Evolutionary conservation across 2,888 invertebrate species (phyloP), one percentile per base, ranked within the genome.

Genomic region (Drosophila robusta): DNA sequence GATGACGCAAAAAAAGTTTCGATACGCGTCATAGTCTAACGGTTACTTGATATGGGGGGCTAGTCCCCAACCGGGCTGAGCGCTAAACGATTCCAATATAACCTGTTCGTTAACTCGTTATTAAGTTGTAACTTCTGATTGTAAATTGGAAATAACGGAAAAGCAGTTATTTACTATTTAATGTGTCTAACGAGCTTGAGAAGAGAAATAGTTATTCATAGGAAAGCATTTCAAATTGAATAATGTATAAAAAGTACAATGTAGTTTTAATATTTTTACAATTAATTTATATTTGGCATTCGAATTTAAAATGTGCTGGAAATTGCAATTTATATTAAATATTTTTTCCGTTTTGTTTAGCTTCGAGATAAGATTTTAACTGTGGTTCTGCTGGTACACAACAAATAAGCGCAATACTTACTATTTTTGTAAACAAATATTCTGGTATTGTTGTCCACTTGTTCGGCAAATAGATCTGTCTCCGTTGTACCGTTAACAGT

Each of bases 341-440:
- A n/a, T 8, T 0, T 32, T 32, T 3, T 9, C 0, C 1, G 11
- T 3, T 32, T 32, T 32, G 1, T 32, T 11, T 32, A 11, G 9
- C 11, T 32, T 3, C 11, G 3, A 32, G 11, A 32, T 32, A 32
- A 32, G 32, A 32, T 32, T n/a, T n/a, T 4, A 32, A 32, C 32
- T 11, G 1, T 2, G 29, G 1, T 29, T 29, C 8, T 29, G 1
- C 29, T 8, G 7, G 29, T 29, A 9, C 3, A 0, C 9, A 29
- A 8, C 26, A 26, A 8, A 26, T 6, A 36, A 36, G 32, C 14
- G n/a, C 7, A 14, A 29, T 61, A 61, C 90, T 91, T 74, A 90
- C 90, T 55, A 56, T 84, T 90, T 41, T 89, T 83, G 54, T 87
- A 81, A 16, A 90, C 75, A 81, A 90, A 70, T 65, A 90, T 83